Conservation (phyloP, 2,888 invertebrate genomes). For the Diadegma fenestrale region DNA sequence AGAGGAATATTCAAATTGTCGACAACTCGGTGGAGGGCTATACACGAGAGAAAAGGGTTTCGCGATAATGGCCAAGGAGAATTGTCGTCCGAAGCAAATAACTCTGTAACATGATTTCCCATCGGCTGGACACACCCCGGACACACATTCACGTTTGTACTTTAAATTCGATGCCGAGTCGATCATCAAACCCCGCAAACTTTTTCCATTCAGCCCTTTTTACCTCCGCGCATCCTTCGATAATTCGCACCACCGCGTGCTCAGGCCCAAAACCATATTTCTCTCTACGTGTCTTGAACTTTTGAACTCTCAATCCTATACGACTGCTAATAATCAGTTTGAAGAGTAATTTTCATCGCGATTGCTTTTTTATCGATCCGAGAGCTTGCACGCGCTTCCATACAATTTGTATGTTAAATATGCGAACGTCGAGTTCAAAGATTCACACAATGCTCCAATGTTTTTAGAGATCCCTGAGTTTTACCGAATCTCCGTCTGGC, state of each 20-base stretch:
- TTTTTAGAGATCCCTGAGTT: background rate
- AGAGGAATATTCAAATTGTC: conserved; percentile 54
- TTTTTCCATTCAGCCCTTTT: conserved; percentile 32
- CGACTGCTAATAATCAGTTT: conserved; percentile 62
- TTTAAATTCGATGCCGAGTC: conserved; percentile 33
- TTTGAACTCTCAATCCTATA: conserved; percentile 56
- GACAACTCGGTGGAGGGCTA: conserved; percentile 20
- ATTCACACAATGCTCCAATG: conserved; percentile 38
- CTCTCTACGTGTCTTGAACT: conserved; percentile 50
- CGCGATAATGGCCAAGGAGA: conserved; percentile 58
- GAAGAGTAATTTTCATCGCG: conserved; percentile 20
- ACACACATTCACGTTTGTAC: background rate
- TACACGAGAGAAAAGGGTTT: conserved; percentile 32
- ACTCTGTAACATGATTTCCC: conserved; percentile 51
- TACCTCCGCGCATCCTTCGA: conserved; percentile 18
- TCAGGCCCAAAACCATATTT: conserved; percentile 44
- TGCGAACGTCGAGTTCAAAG: conserved; percentile 25
- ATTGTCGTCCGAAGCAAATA: conserved; percentile 53
- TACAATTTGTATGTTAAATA: conserved; percentile 11
- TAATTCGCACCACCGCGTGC: conserved; percentile 49
- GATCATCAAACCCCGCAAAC: conserved; percentile 34
- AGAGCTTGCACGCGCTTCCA: background rate
- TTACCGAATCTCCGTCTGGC: conserved; percentile 33
- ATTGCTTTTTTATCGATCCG: conserved; percentile 17
- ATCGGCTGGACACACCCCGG: background rate